Conservation (phyloP, 2,888 invertebrate species). For the Tethea ocularis region DNA sequence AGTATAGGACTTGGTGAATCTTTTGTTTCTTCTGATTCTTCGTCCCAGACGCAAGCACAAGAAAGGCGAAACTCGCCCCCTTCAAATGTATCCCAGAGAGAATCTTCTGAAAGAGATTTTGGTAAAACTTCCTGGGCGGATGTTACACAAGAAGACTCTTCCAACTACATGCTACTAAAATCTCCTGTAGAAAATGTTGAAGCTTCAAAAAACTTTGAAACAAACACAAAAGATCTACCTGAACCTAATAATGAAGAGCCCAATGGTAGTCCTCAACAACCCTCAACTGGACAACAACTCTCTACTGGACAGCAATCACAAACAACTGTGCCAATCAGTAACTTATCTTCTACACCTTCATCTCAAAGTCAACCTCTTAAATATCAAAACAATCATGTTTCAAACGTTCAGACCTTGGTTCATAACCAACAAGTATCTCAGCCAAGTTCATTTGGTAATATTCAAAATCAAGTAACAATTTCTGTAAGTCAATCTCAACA, state of each 20-base stretch:
- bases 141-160: conserved; percentile 68
- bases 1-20: conserved; percentile 70
- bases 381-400: conserved; percentile 37
- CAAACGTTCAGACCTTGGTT: conserved; percentile 43
- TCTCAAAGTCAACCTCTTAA: conserved; percentile 50
- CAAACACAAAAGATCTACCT: conserved; percentile 37
- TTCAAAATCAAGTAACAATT: conserved; percentile 43
- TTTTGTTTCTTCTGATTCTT: conserved; percentile 56
- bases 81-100: conserved; percentile 67
- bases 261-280: conserved; percentile 34
- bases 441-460: conserved; percentile 38
- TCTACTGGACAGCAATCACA: conserved; percentile 13
- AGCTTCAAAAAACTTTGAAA: conserved; percentile 48
- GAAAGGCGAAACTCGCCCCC: conserved; percentile 78
- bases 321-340: conserved; percentile 31
- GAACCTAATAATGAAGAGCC: conserved; percentile 46
- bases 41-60: conserved; percentile 64
- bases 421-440: conserved; percentile 51
- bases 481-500: conserved; percentile 39
- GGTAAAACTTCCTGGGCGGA: conserved; percentile 79
- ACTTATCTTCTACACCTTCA: conserved; percentile 27
- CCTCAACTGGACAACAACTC: conserved; percentile 13
- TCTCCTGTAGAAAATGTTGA: conserved; percentile 47
- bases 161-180: conserved; percentile 40
- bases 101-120: conserved; percentile 76